Conservation (phyloP, 2,888 invertebrate genomes). For the Thereva nobilitata region DNA sequence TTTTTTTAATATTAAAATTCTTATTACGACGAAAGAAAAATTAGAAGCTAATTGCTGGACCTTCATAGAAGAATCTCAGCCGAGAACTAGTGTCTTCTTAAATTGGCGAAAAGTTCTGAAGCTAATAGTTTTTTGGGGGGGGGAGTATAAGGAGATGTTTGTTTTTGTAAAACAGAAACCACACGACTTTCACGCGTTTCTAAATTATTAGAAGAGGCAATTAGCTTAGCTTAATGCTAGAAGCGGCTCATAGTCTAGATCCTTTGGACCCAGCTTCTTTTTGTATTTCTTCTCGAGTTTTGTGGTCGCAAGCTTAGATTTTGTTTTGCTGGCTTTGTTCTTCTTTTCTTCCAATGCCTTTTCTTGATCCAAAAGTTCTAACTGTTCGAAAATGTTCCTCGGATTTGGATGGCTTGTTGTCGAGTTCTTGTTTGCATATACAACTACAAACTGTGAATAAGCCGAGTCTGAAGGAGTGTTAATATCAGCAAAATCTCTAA, state of each 20-base stretch:
- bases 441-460: constrained; percentile 81
- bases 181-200: constrained; percentile 16
- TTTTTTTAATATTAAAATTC: constrained; percentile 31
- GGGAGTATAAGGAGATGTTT: too few species aligned
- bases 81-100: background rate
- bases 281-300: constrained; percentile 62
- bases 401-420: constrained; percentile 62
- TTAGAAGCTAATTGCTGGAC: constrained; percentile 23
- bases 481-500: constrained; percentile 88
- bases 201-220: constrained; percentile 6
- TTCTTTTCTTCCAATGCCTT: constrained; percentile 54
- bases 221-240: constrained; percentile 56
- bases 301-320: constrained; percentile 66
- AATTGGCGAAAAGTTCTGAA: too few species aligned
- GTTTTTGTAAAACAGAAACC: background rate
- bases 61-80: constrained; percentile 32
- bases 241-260: constrained; percentile 55
- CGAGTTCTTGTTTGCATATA: constrained; percentile 80
- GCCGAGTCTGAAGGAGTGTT: constrained; percentile 80
- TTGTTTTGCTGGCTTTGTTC: constrained; percentile 62
- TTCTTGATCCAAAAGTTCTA: constrained; percentile 72
- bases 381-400: constrained; percentile 82
- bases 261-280: constrained; percentile 55
- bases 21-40: constrained; percentile 13
- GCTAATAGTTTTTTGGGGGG: too few species aligned